phyloP scores from a whole-genome alignment of 64 coral and sea anemone species.

The Dendrophyllia cribrosa region DNA sequence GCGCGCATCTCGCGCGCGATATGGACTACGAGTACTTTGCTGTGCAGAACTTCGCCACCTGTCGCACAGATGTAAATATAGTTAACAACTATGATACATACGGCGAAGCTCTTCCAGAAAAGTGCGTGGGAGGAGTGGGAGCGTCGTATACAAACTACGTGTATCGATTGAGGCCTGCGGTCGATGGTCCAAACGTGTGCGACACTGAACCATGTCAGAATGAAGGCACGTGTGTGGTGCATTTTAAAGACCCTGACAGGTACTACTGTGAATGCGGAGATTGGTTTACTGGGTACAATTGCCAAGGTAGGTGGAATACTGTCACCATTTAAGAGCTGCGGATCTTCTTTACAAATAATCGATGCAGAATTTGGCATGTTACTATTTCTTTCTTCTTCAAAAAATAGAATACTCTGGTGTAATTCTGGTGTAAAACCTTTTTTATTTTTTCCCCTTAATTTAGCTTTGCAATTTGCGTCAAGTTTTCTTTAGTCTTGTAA shows the following conservation, averaged over 20 bases:
- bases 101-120: not conserved
- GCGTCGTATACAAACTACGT: slow-evolving; percentile 11
- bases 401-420: no score
- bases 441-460: no score
- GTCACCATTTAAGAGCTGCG: no score
- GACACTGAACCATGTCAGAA: not conserved
- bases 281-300: slow-evolving; percentile 21
- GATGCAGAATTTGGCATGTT: no score
- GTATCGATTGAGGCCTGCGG: slow-evolving; percentile 3
- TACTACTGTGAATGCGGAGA: not conserved
- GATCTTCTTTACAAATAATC: no score
- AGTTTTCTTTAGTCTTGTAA: no score
- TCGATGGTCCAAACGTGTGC: slow-evolving; percentile 16
- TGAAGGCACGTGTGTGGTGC: not conserved
- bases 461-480: no score
- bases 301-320: slow-evolving; percentile 26
- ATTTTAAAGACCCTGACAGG: not conserved
- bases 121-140: slow-evolving; percentile 24
- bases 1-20: slow-evolving; percentile 15
- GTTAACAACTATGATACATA: not conserved
- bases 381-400: no score
- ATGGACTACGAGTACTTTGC: slow-evolving; percentile 37
- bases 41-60: not conserved
- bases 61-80: not conserved
- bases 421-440: no score